Conservation (phyloP, 2,113 vertebrate species). For the Helogale parvula region DNA sequence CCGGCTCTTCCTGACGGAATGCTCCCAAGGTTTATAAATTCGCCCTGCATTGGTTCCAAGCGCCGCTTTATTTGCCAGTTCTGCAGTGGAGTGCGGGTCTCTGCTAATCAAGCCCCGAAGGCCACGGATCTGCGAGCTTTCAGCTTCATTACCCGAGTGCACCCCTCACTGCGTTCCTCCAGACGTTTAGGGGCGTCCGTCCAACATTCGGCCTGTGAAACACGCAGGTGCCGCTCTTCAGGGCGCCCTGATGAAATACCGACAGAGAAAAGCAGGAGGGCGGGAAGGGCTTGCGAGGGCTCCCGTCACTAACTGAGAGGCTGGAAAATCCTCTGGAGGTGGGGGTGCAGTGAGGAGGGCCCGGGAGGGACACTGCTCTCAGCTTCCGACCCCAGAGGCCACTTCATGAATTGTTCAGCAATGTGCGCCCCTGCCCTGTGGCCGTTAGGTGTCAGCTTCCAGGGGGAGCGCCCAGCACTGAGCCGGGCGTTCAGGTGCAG, state of each 20-base stretch:
- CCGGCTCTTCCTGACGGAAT: background rate
- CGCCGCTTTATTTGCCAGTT: background rate
- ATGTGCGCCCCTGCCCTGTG: background rate
- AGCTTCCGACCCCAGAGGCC: rapidly evolving
- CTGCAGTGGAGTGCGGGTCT: background rate
- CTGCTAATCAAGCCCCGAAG: background rate
- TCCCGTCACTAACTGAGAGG: rapidly evolving
- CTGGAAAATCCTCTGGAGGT: background rate
- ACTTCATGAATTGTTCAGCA: rapidly evolving
- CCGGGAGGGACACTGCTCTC: rapidly evolving
- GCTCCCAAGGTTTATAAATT: background rate
- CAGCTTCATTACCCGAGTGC: background rate
- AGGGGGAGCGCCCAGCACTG: background rate
- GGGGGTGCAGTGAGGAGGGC: background rate
- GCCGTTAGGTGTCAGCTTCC: rapidly evolving
- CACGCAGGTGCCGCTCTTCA: background rate
- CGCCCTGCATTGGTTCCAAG: background rate
- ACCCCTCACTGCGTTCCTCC: conserved; percentile 41
- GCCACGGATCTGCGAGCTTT: background rate
- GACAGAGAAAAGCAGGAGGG: background rate
- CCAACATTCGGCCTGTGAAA: conserved; percentile 19
- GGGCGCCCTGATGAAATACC: conserved; percentile 26
- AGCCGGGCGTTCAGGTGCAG: rapidly evolving
- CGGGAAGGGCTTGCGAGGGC: rapidly evolving
- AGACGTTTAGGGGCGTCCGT: conserved; percentile 29